Conservation (phyloP, 2,888 invertebrate species). For the Stomorhina lunata region DNA sequence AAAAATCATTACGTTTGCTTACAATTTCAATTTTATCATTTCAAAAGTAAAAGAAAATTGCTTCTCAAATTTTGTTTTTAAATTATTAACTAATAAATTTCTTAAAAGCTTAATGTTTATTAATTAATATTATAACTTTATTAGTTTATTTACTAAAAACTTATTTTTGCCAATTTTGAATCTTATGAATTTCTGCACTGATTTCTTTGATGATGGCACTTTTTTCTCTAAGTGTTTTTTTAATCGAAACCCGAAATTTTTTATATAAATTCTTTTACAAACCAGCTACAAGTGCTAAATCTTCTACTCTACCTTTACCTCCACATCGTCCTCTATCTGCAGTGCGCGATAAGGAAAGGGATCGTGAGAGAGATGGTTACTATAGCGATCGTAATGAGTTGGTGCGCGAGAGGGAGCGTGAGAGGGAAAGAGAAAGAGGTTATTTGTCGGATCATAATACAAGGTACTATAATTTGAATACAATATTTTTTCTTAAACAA, state of each 20-base stretch:
- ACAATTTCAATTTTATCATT: slow-evolving; percentile 7
- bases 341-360: slow-evolving; percentile 80
- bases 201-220: slow-evolving; percentile 25
- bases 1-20: slow-evolving; percentile 35
- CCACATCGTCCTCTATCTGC: slow-evolving; percentile 84
- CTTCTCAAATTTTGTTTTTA: not conserved
- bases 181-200: slow-evolving; percentile 26
- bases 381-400: slow-evolving; percentile 94
- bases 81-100: not conserved
- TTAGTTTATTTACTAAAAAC: not conserved
- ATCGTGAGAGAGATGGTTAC: slow-evolving; percentile 89
- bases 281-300: slow-evolving; percentile 88
- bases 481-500: slow-evolving; percentile 2
- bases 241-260: not conserved
- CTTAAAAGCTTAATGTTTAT: slow-evolving; percentile 16
- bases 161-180: not conserved
- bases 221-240: slow-evolving; percentile 41
- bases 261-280: slow-evolving; percentile 73
- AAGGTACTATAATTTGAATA: slow-evolving; percentile 80
- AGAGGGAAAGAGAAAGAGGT: slow-evolving; percentile 85
- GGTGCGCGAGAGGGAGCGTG: slow-evolving; percentile 87
- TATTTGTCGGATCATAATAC: slow-evolving; percentile 90
- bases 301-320: slow-evolving; percentile 90
- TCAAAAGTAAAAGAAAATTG: slow-evolving; percentile 12
- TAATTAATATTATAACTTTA: not conserved